Evolutionary conservation across 2,797 vertebrate species (phyloP).

Genomic region (Clarias fuscus): DNA sequence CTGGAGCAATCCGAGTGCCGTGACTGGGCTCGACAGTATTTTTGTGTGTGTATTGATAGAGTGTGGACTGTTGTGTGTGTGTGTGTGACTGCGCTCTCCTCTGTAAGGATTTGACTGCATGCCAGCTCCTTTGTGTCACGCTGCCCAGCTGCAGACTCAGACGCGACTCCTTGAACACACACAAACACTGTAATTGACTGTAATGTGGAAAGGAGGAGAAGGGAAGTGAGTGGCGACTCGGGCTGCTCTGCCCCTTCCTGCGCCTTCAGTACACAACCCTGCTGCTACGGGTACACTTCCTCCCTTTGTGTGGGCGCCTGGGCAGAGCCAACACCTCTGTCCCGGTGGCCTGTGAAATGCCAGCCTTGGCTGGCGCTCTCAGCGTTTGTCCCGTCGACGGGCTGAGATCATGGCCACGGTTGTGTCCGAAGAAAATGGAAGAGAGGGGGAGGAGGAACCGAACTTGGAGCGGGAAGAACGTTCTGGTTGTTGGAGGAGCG

Average conservation of each 20-base stretch:
- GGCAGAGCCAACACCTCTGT: conserved; percentile 68
- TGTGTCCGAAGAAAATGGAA: conserved; percentile 21
- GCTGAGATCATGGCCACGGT: conserved; percentile 43
- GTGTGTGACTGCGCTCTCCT: neutral
- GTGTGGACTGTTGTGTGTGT: neutral
- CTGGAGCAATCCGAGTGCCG: neutral
- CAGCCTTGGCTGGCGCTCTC: conserved; percentile 23
- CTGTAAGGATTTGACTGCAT: conserved; percentile 52
- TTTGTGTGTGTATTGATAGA: conserved; percentile 16
- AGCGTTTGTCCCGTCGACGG: conserved; percentile 54
- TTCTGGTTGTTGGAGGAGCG: neutral
- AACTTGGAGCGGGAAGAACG: neutral
- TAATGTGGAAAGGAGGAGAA: conserved; percentile 65
- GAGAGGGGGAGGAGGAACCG: neutral
- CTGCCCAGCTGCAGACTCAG: conserved; percentile 63
- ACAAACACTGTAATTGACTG: conserved; percentile 62
- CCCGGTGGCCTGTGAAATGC: conserved; percentile 24
- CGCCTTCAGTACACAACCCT: conserved; percentile 59
- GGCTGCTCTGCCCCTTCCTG: conserved; percentile 74
- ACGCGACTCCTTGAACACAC: conserved; percentile 20
- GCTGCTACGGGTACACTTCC: conserved; percentile 67
- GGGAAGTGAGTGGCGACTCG: conserved; percentile 65
- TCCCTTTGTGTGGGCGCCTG: conserved; percentile 72
- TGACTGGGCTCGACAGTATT: conserved; percentile 13
- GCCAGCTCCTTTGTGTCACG: conserved; percentile 63